Evolutionary conservation across 2,888 invertebrate genomes (phyloP).

Genomic region (Thyatira batis): DNA sequence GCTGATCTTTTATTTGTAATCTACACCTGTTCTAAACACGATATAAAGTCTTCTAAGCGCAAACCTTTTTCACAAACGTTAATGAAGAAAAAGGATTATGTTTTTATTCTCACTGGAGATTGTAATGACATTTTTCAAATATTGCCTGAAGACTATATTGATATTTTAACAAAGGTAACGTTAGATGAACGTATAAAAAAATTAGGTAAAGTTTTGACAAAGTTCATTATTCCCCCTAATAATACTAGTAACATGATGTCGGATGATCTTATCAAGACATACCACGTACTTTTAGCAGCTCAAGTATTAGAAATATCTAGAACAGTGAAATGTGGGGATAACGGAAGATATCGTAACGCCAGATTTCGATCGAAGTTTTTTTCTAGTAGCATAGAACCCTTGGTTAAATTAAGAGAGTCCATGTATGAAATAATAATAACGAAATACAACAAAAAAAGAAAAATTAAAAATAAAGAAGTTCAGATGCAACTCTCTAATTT

Average conservation of each 20-base stretch:
- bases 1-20: slow-evolving; percentile 22
- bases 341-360: neutral
- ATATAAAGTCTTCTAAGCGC: slow-evolving; percentile 2
- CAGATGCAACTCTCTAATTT: neutral
- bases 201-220: slow-evolving; percentile 17
- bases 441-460: neutral
- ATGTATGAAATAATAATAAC: neutral
- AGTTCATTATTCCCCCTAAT: slow-evolving; percentile 14
- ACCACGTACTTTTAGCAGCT: neutral
- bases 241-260: slow-evolving; percentile 18
- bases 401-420: neutral
- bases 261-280: slow-evolving; percentile 11
- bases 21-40: slow-evolving; percentile 21
- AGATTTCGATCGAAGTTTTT: neutral
- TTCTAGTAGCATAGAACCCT: neutral
- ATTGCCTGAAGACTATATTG: slow-evolving; percentile 17
- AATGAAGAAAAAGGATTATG: slow-evolving; percentile 6
- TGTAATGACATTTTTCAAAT: slow-evolving; percentile 16
- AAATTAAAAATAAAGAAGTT: neutral
- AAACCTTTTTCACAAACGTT: neutral
- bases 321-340: neutral
- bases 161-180: slow-evolving; percentile 11
- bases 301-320: neutral
- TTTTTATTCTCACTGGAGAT: slow-evolving; percentile 14
- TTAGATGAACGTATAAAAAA: slow-evolving; percentile 15